phyloP scores from a whole-genome alignment of 64 coral and sea anemone genomes.

The Hydrozoanthus tunicans region DNA sequence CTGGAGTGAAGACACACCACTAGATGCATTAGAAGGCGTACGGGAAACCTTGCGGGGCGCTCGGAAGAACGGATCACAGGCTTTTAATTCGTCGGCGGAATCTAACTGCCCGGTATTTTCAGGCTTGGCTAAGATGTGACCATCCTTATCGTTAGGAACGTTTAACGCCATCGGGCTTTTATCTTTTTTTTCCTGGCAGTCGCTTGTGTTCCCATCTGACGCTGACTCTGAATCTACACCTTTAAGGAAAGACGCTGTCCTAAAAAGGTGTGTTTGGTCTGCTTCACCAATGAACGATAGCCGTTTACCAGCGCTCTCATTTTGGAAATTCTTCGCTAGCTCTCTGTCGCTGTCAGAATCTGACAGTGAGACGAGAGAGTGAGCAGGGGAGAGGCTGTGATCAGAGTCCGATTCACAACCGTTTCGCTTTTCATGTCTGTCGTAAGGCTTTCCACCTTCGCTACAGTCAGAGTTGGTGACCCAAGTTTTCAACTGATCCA shows the following conservation, averaged over 20 bases:
- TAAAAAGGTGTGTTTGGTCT: slow-evolving; percentile 58
- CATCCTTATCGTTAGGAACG: slow-evolving; percentile 33
- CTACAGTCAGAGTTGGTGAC: slow-evolving; percentile 30
- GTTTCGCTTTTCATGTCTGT: background rate
- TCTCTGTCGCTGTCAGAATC: slow-evolving; percentile 82
- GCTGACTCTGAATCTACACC: slow-evolving; percentile 72
- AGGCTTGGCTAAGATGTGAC: background rate
- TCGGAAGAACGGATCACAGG: slow-evolving; percentile 85
- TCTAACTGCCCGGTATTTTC: slow-evolving; percentile 45
- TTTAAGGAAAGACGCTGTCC: slow-evolving; percentile 68
- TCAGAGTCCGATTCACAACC: slow-evolving; percentile 75
- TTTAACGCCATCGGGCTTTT: slow-evolving; percentile 26
- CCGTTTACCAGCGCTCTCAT: background rate
- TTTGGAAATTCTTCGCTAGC: slow-evolving; percentile 69
- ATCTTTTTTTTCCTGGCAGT: slow-evolving; percentile 40
- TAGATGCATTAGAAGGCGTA: slow-evolving; percentile 85
- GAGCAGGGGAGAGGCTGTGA: slow-evolving; percentile 81
- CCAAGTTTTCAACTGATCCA: slow-evolving; percentile 70
- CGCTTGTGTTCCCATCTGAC: slow-evolving; percentile 56
- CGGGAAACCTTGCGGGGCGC: slow-evolving; percentile 53
- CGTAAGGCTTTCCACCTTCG: slow-evolving; percentile 38
- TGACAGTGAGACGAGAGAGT: slow-evolving; percentile 80
- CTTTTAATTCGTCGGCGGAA: slow-evolving; percentile 81
- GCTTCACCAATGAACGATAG: slow-evolving; percentile 56
- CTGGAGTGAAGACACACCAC: slow-evolving; percentile 72